Conservation (phyloP, 2,113 vertebrate genomes). For the Anolis sagrei region DNA sequence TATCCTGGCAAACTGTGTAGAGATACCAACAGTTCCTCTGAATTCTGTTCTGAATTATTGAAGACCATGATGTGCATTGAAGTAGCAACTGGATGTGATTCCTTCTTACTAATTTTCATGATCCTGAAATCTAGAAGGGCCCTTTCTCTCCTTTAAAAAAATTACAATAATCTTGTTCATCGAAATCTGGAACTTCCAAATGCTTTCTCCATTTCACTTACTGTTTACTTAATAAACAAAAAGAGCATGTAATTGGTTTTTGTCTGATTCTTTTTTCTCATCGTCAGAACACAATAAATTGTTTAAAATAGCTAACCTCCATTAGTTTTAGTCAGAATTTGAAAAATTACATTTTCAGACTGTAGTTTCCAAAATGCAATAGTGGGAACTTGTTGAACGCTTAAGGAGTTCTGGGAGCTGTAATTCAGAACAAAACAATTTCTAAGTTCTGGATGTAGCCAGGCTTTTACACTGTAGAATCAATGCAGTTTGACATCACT, state of each 20-base stretch:
- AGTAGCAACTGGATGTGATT: not conserved
- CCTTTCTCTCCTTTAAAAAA: not conserved
- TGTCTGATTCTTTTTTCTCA: not conserved
- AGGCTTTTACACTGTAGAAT: no score
- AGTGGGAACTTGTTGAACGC: not conserved
- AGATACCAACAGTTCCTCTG: not conserved
- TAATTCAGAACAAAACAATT: no score
- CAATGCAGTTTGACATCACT: no score
- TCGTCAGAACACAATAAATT: not conserved
- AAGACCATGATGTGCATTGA: not conserved
- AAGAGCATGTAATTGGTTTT: slow-evolving; percentile 5
- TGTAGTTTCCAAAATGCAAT: not conserved
- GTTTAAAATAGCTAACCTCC: not conserved
- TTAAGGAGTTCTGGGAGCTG: no score
- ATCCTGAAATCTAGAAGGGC: not conserved
- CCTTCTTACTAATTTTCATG: not conserved
- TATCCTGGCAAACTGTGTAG: not conserved
- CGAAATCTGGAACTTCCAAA: not conserved
- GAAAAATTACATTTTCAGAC: no score
- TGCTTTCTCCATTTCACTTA: no score
- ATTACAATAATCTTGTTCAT: not conserved
- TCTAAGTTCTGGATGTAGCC: no score
- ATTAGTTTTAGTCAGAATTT: no score
- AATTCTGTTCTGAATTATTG: no score
- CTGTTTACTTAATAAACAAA: not conserved